These are phyloP conservation scores for Atherinosoma microstoma DNA, from an alignment of 2,797 vertebrate genomes.

Conservation along the genomic window DNA sequence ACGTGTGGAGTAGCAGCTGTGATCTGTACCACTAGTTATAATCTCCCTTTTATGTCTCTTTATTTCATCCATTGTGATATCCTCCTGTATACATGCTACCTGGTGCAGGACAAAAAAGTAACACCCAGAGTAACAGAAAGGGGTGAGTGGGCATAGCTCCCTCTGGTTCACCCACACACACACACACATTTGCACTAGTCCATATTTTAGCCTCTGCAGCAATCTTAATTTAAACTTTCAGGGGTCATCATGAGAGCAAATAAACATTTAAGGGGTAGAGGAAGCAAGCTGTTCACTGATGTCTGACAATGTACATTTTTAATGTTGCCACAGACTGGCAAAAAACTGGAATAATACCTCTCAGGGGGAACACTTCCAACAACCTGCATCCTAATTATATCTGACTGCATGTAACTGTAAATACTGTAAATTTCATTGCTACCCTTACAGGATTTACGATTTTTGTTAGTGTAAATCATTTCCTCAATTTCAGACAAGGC, in stretches of 20 bases:
- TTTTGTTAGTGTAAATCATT: slow-evolving; percentile 10
- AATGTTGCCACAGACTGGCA: slow-evolving; percentile 49
- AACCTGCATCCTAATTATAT: slow-evolving; percentile 29
- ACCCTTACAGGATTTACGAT: background rate
- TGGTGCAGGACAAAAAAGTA: slow-evolving; percentile 44
- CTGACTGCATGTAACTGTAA: slow-evolving; percentile 16
- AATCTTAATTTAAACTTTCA: slow-evolving; percentile 67
- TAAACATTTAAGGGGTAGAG: slow-evolving; percentile 79
- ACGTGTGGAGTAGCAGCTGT: slow-evolving; percentile 44
- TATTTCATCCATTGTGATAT: slow-evolving; percentile 34
- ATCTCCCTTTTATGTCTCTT: slow-evolving; percentile 3
- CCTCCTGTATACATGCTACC: background rate
- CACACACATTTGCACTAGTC: slow-evolving; percentile 19
- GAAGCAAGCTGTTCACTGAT: slow-evolving; percentile 57
- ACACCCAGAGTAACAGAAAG: slow-evolving; percentile 56
- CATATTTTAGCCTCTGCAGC: slow-evolving; percentile 50
- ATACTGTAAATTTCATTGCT: background rate
- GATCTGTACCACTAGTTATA: slow-evolving; percentile 11
- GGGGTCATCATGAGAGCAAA: slow-evolving; percentile 66
- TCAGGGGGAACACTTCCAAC: slow-evolving; percentile 25
- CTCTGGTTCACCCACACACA: slow-evolving; percentile 2
- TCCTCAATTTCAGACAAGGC: background rate
- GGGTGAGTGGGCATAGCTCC: slow-evolving; percentile 60
- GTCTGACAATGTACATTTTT: slow-evolving; percentile 70
- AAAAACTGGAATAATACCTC: slow-evolving; percentile 51